Conservation (phyloP, 2,797 vertebrate species). For the Galaxias olidus region DNA sequence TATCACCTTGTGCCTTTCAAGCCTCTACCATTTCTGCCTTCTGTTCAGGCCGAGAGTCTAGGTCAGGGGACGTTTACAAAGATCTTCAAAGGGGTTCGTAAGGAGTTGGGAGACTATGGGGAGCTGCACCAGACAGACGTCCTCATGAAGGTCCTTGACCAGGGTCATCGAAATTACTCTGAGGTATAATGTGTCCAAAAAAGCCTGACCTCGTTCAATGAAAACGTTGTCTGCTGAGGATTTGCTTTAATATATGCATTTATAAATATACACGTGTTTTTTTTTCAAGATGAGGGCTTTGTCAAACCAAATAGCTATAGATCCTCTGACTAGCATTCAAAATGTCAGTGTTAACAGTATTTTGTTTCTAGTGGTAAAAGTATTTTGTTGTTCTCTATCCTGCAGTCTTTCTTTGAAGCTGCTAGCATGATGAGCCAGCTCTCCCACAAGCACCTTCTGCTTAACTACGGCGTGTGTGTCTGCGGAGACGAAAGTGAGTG, state of each 20-base stretch:
- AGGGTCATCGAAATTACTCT: conserved; percentile 90
- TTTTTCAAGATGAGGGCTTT: too few relatives aligned
- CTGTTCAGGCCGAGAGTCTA: conserved; percentile 86
- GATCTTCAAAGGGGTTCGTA: conserved; percentile 93
- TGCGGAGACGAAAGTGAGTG: conserved; percentile 96
- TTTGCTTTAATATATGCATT: background rate
- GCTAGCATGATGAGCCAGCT: conserved; percentile 99
- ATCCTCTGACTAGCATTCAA: too few relatives aligned
- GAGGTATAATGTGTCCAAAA: conserved; percentile 69
- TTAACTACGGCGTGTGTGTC: conserved; percentile 96
- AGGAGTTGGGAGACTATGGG: conserved; percentile 91
- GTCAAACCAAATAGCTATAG: too few relatives aligned
- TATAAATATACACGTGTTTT: too few relatives aligned
- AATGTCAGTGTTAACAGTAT: too few relatives aligned
- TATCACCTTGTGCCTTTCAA: background rate
- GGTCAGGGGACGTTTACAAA: conserved; percentile 97
- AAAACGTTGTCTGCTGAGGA: background rate
- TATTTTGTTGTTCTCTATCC: background rate
- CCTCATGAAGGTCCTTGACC: conserved; percentile 92
- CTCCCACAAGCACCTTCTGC: conserved; percentile 93
- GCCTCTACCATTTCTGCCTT: background rate
- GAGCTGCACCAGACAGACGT: conserved; percentile 91
- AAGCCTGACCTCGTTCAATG: background rate
- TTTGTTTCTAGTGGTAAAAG: too few relatives aligned
- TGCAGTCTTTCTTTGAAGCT: conserved; percentile 97